Evolutionary conservation across 1,140 invertebrate species (phyloP).

Genomic region (Drosophila mayri): DNA sequence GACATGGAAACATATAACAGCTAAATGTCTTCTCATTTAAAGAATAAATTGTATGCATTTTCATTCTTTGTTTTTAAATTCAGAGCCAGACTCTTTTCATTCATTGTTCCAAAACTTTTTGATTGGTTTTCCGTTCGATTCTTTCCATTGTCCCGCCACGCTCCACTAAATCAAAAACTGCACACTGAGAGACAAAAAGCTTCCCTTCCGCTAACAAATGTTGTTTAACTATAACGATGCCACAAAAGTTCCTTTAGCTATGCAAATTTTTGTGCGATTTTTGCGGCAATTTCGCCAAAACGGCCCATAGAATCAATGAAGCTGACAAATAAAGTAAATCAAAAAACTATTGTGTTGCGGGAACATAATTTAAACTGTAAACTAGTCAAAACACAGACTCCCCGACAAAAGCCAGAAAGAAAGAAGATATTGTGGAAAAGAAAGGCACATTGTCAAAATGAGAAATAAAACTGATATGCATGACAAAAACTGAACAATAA

Average conservation of each 20-base stretch:
- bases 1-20: too few relatives aligned
- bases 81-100: neutral
- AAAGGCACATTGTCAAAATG: slow-evolving; percentile 16
- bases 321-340: slow-evolving; percentile 44
- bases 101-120: slow-evolving; percentile 37
- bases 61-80: neutral
- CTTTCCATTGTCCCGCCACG: slow-evolving; percentile 25
- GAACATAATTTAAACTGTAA: slow-evolving; percentile 52
- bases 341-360: slow-evolving; percentile 21
- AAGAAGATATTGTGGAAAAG: slow-evolving; percentile 17
- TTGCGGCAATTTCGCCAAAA: slow-evolving; percentile 34
- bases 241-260: slow-evolving; percentile 30
- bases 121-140: slow-evolving; percentile 30
- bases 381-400: slow-evolving; percentile 41
- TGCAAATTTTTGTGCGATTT: slow-evolving; percentile 22
- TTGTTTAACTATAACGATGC: neutral
- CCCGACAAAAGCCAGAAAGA: slow-evolving; percentile 21
- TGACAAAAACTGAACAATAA: slow-evolving; percentile 50
- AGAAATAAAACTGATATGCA: slow-evolving; percentile 39
- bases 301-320: slow-evolving; percentile 34
- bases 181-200: slow-evolving; percentile 30
- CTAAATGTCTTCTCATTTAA: too few relatives aligned
- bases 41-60: neutral
- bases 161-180: slow-evolving; percentile 44
- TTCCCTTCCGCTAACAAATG: slow-evolving; percentile 1